phyloP scores from a whole-genome alignment of 92 coral and sea anemone species.

The Micromussa lordhowensis region DNA sequence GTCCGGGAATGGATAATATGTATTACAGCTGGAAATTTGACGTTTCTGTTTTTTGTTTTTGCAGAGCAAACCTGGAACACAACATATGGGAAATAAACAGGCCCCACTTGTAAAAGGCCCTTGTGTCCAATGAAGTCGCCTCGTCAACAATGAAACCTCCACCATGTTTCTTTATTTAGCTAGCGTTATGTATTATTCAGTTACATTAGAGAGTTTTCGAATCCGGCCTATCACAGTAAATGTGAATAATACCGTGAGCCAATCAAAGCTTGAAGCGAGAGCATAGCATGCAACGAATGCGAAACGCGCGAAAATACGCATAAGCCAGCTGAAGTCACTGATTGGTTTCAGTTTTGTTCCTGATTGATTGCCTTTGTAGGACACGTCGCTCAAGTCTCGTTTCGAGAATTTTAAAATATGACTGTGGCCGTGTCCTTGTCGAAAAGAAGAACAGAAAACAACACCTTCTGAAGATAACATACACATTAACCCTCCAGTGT shows the following conservation, averaged over 20 bases:
- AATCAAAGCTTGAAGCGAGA: background rate
- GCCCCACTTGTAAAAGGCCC: background rate
- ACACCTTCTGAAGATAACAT: background rate
- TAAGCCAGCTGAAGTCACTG: background rate
- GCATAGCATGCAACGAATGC: background rate
- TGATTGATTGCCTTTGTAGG: background rate
- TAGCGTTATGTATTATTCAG: background rate
- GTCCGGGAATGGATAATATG: background rate
- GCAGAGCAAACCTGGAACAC: constrained; percentile 52
- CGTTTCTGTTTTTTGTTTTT: background rate
- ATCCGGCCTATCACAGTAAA: background rate
- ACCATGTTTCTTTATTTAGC: background rate
- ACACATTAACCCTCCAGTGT: background rate
- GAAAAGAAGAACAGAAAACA: background rate
- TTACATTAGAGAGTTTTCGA: background rate
- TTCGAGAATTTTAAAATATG: background rate
- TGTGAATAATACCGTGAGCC: background rate
- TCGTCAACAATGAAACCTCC: background rate
- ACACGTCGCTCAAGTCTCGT: background rate
- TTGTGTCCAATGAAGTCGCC: background rate
- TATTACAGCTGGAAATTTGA: background rate
- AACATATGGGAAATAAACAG: constrained; percentile 23
- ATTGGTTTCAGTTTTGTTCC: background rate
- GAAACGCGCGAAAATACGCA: background rate
- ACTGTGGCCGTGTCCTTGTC: background rate